phyloP scores from a whole-genome alignment of 53 echinoderm and acorn worm genomes.

The Temnopleurus reevesii region DNA sequence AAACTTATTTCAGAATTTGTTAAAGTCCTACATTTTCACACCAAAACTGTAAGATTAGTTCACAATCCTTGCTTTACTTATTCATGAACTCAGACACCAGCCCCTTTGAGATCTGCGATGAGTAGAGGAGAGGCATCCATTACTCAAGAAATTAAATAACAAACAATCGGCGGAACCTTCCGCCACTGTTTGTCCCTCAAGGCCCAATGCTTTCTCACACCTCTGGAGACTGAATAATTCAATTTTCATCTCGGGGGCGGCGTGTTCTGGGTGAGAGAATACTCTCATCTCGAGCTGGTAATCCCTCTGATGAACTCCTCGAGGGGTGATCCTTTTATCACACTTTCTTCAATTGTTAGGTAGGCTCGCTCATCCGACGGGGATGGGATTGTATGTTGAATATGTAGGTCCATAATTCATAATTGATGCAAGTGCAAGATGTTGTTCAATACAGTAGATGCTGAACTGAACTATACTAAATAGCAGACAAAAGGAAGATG shows the following conservation, averaged over 20 bases:
- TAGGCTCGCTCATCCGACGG: not conserved
- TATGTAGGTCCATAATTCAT: not conserved
- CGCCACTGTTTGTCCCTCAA: not conserved
- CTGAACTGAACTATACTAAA: too few species aligned
- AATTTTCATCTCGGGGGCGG: not conserved
- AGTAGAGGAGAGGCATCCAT: not conserved
- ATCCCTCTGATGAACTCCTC: not conserved
- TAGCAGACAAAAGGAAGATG: too few species aligned
- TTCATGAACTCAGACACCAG: not conserved
- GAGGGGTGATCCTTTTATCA: constrained; percentile 7
- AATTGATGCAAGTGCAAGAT: too few species aligned
- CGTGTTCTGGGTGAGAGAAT: not conserved
- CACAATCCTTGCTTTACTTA: not conserved
- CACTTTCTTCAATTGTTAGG: not conserved
- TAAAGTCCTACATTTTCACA: not conserved
- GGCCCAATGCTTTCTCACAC: constrained; percentile 25
- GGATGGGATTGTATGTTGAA: constrained; percentile 1
- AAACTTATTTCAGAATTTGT: not conserved
- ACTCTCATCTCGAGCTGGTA: not conserved
- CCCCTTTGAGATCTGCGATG: not conserved
- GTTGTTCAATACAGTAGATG: too few species aligned
- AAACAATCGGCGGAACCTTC: not conserved
- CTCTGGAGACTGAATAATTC: constrained; percentile 38
- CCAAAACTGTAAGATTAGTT: not conserved
- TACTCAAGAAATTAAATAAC: constrained; percentile 3